Base-by-base conservation (phyloP, 2,113 vertebrate species). In the Tupaia chinensis region DNA sequence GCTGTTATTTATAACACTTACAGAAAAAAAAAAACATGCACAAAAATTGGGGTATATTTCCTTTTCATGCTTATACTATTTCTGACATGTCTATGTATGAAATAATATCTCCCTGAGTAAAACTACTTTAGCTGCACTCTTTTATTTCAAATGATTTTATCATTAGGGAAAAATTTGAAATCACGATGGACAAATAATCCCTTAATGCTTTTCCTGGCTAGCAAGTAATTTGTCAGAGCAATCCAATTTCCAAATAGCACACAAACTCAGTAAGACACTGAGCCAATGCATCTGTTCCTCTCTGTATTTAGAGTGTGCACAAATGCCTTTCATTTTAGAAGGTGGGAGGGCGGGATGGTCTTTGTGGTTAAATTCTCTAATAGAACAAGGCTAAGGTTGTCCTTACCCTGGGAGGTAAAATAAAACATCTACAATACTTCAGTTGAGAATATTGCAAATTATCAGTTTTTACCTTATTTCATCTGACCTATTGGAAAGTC, bases 191-290 rank as follows among this genome's bases (percentile, higher is more conserved):
- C 54, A 97, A 98, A 95, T 87, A 87, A 98, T 96, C 95, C n/a
- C 61, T 92, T 97, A 96, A 98, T 97, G 95, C 58, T 97, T 74
- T 93, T 96, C 72, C 69, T 97, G 89, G 78, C 88, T 94, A 97
- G 90, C 89, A 22, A 93, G 80, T 85, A 94, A 98, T 97, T 97
- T 89, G 53, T 96, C 89, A 95, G 96, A 94, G 81, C 44, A 90
- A 97, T 92, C 60, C 76, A 89, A 9, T 94, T 93, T 95, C 77
- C 87, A 97, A 98, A 95, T 69, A 72, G 89, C 58, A 74, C 0
- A 32, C 20, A 95, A 92, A 96, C 79, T 78, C 79, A 70, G 7
- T 32, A 81, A 83, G 89, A 91, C 11, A 32, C 65, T 79, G 89
- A 96, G 88, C 96, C 95, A 96, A 70, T 44, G 91, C 95, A 97